Evolutionary conservation across 1,140 invertebrate species (phyloP), one percentile per base, ranked within the genome.

Genomic region (Hydropsyche tenuis): DNA sequence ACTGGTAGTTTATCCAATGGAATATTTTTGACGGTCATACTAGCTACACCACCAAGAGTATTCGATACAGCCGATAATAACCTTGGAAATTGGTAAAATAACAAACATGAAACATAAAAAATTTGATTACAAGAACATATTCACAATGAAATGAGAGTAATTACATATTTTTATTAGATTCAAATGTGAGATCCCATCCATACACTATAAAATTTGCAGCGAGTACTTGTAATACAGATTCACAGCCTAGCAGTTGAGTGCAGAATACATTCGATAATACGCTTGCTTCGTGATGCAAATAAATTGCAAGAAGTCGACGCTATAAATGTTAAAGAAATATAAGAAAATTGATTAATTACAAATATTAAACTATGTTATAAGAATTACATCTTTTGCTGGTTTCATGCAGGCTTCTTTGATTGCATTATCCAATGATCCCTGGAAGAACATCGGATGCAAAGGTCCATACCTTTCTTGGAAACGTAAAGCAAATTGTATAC

Each of bases 201-300:
- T 94, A 98, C 0, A 96, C 89, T 22, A 98, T 85, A 85, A 97
- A 98, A 86, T 96, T 96, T 27, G 89, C 89, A 65, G 91, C 90
- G 30, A 98, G 87, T 74, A 92, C 92, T 82, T 95, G 92, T 63
- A 96, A 89, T 63, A 98, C 91, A 56, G 92, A 92, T 80, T 97
- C 95, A 78, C 91, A 92, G 81, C 95, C 95, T 71, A 98, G 86
- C 69, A 96, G 86, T 82, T 98, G 94, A 69, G 95, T 96, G 85
- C 96, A 98, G 88, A 98, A 99, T 74, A 98, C 95, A 85, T 99
- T 97, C 56, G 95, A 91, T 75, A 96, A 86, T 64, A 98, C 94
- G 79, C 95, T 97, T 37, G 89, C 90, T 83, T 98, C 96, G 82
- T 98, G 95, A 82, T 99, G 96, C 22, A 98, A 87, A 86, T 98